A percentile compares a stretch with the other conserved stretches of the same genome.
These are phyloP conservation scores for Eubasilissa regina DNA, from an alignment of 1,140 invertebrate genomes.

Conservation along the genomic window DNA sequence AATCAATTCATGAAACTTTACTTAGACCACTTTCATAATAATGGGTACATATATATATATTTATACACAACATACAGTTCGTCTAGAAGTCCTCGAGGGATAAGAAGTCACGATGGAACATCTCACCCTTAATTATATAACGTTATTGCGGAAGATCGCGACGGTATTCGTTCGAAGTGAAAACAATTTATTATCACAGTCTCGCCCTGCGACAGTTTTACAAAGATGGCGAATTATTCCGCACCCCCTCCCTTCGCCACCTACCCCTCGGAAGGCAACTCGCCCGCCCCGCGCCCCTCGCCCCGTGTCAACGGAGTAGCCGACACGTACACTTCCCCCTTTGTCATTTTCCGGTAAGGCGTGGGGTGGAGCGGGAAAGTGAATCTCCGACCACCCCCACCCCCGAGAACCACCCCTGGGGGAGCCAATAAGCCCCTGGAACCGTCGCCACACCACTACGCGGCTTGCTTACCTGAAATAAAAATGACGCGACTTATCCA, in stretches of 20 bases:
- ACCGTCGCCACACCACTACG: slow-evolving; percentile 23
- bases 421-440: slow-evolving; percentile 27
- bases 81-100: too few relatives aligned
- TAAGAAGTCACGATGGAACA: neutral
- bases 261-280: too few relatives aligned
- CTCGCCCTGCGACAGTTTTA: slow-evolving; percentile 21
- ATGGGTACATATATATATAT: too few relatives aligned
- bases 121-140: slow-evolving; percentile 12
- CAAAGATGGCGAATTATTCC: slow-evolving; percentile 36
- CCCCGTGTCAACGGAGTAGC: slow-evolving; percentile 29
- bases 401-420: neutral
- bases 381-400: slow-evolving; percentile 11
- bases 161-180: slow-evolving; percentile 21
- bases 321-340: slow-evolving; percentile 33
- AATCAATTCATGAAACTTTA: too few relatives aligned
- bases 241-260: neutral
- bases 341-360: slow-evolving; percentile 34
- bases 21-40: too few relatives aligned
- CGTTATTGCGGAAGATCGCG: slow-evolving; percentile 18
- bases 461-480: slow-evolving; percentile 32
- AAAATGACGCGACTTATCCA: slow-evolving; percentile 18
- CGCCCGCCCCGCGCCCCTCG: too few relatives aligned
- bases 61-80: too few relatives aligned
- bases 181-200: slow-evolving; percentile 22
- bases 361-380: slow-evolving; percentile 18